Base-by-base conservation (phyloP, 1,140 invertebrate species). In the Tetramorium parvispinum region DNA sequence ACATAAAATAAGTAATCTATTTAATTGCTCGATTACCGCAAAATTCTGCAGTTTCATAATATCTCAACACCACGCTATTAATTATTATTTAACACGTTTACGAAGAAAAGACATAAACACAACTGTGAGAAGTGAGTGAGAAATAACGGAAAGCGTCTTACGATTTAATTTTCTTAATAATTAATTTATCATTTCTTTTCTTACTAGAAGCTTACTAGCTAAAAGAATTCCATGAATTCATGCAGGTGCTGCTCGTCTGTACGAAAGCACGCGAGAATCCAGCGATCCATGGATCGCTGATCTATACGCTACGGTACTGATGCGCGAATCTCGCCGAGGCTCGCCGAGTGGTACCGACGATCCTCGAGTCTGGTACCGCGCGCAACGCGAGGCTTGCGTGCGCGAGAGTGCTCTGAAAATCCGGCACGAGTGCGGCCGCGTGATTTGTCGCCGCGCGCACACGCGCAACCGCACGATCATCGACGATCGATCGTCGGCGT, bases 401-500 rank as follows among this genome's bases (percentile, higher is more conserved):
- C 11, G 75, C 65, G 37, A 46, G 68, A 88, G 16, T 11, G 53
- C 49, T 89, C 68, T 63, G 77, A 89, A 89, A 89, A 89, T 86
- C 85, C 85, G 73, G 21, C 43, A 63, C 27, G 87, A 65, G 88
- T 27, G 24, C 51, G 24, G 57, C 57, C 51, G 73, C 79, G 51
- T 89, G 89, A 90, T 90, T 89, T 89, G 85, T 87, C 66, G 68
- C 27, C 59, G 76, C 73, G 27, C 27, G 21, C 40, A 24, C 57
- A 11, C 37, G 75, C 51, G 27, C 37, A 4, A 24, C 21, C 18
- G 8, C 43, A 78, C 53, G 49, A 40, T 49, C 49, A 46, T 53
- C n/a, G 6, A 18, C 68, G 16, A 82, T 73, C 37, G 66, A 73
- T 82, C 51, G 43, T 75, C n/a, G 13, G 3, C 24, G 68, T 32